Conservation (phyloP, 2,888 invertebrate species). For the Chymomyza fuscimana region DNA sequence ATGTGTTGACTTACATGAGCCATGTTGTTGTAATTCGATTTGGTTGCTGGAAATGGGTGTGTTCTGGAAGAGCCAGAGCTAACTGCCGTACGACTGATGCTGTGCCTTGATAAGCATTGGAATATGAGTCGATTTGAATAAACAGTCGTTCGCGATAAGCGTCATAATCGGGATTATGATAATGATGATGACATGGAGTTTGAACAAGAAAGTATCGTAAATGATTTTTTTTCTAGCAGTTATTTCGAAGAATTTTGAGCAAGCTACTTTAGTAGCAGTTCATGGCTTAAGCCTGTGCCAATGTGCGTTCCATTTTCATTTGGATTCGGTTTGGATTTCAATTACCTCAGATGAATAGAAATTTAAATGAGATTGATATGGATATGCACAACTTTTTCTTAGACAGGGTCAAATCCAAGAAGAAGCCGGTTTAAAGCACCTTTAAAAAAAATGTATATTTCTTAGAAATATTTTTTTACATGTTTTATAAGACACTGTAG, state of each 20-base stretch:
- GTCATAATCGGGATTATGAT: slow-evolving; percentile 12
- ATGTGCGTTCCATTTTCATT: no score
- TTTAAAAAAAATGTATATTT: no score
- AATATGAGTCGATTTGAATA: slow-evolving; percentile 54
- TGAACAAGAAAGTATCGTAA: neutral
- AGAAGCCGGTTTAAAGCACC: no score
- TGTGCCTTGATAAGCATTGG: slow-evolving; percentile 20
- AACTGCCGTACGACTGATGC: slow-evolving; percentile 24
- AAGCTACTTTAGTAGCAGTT: neutral
- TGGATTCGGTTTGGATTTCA: no score
- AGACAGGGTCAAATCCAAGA: no score
- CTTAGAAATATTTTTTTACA: no score
- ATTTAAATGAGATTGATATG: no score
- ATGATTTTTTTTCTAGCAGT: neutral
- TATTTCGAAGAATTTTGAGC: neutral
- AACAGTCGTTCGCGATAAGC: slow-evolving; percentile 23
- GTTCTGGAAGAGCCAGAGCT: slow-evolving; percentile 21
- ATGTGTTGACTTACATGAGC: slow-evolving; percentile 69
- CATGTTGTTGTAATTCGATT: slow-evolving; percentile 55
- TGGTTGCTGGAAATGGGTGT: slow-evolving; percentile 30
- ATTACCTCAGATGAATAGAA: no score
- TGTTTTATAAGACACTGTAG: no score
- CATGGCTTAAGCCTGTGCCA: neutral
- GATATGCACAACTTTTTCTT: no score
- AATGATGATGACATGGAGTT: slow-evolving; percentile 26